Percentiles rank a stretch among this genome's conserved stretches.
These are phyloP conservation scores for Lycophotia porphyrea DNA, from an alignment of 2,888 invertebrate genomes.

Conservation along the genomic window DNA sequence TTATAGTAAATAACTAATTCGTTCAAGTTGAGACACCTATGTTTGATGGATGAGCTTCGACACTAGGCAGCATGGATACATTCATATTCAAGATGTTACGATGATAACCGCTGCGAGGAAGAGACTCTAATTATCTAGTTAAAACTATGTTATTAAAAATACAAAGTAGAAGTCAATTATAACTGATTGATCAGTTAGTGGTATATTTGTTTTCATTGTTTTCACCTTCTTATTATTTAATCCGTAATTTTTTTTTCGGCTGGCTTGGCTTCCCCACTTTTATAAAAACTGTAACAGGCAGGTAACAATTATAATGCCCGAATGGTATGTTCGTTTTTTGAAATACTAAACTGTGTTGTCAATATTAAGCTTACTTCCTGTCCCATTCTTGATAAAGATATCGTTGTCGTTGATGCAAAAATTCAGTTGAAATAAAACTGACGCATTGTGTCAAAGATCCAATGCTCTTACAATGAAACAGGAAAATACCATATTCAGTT, in stretches of 20 bases:
- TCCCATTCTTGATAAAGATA: not conserved
- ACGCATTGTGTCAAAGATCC: not conserved
- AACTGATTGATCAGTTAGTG: slow-evolving; percentile 30
- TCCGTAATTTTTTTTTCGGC: not conserved
- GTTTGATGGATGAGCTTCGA: slow-evolving; percentile 54
- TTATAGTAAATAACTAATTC: slow-evolving; percentile 51
- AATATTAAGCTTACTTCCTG: not conserved
- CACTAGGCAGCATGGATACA: slow-evolving; percentile 21
- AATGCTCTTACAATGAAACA: not conserved
- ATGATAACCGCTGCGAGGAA: slow-evolving; percentile 23
- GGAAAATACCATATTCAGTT: slow-evolving; percentile 17
- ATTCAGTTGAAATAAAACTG: not conserved
- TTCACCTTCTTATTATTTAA: not conserved
- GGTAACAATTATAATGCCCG: not conserved
- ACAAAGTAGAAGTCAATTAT: slow-evolving; percentile 28
- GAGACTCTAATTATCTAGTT: slow-evolving; percentile 19
- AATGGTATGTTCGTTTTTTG: not conserved
- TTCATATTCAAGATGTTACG: slow-evolving; percentile 36
- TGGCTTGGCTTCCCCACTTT: not conserved
- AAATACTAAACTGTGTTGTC: not conserved
- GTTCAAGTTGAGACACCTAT: slow-evolving; percentile 49
- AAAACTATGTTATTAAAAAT: slow-evolving; percentile 12
- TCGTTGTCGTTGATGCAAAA: not conserved
- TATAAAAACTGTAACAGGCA: not conserved
- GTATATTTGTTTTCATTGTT: not conserved